phyloP scores from a whole-genome alignment of 2,888 invertebrate species.

The Cacoxenus indagator region DNA sequence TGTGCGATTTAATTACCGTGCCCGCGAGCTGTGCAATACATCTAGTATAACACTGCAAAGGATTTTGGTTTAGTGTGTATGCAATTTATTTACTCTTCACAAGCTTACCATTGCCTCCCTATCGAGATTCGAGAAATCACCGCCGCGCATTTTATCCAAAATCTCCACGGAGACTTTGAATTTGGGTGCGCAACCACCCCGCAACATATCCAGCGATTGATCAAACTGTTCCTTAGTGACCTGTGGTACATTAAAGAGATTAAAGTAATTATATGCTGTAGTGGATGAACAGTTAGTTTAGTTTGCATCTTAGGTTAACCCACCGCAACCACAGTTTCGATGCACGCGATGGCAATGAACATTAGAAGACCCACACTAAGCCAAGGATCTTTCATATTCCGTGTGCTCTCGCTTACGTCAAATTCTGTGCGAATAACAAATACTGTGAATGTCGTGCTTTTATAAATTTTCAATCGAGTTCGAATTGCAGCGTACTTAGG shows the following conservation, averaged over 20 bases:
- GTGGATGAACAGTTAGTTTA: background rate
- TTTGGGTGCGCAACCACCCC: conserved; percentile 64
- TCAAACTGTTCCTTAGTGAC: conserved; percentile 66
- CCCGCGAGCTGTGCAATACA: conserved; percentile 67
- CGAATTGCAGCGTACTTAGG: too few species aligned
- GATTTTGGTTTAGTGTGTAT: background rate
- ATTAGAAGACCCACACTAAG: too few species aligned
- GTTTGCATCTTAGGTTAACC: conserved; percentile 1
- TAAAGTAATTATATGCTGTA: background rate
- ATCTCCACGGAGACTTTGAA: conserved; percentile 57
- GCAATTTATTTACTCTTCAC: background rate
- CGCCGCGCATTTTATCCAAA: conserved; percentile 59
- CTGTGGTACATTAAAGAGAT: conserved; percentile 23
- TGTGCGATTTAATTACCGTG: conserved; percentile 43
- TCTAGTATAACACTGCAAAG: conserved; percentile 62
- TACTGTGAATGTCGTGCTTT: too few species aligned
- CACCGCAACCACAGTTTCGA: conserved; percentile 28
- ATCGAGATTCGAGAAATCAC: conserved; percentile 56
- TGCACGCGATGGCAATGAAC: conserved; percentile 21
- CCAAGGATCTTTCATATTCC: too few species aligned
- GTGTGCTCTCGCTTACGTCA: too few species aligned
- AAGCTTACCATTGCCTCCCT: conserved; percentile 58
- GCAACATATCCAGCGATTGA: conserved; percentile 66
- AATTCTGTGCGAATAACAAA: too few species aligned
- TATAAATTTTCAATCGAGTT: too few species aligned